Conservation (phyloP, 2,797 vertebrate genomes). For the Pipistrellus kuhlii region DNA sequence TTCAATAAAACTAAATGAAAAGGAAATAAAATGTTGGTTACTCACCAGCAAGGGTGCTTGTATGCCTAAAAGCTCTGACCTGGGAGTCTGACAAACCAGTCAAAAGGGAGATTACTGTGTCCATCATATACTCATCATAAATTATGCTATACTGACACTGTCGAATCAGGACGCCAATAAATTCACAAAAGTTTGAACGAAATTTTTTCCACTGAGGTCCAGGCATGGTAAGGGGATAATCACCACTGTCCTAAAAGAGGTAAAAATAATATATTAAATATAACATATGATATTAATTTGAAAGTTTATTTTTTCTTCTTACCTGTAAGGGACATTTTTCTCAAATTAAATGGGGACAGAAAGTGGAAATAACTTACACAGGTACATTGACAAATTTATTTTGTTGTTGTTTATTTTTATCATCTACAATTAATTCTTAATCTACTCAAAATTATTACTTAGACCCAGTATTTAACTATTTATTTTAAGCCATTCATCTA, state of each 20-base stretch:
- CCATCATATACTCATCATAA: slow-evolving; percentile 99
- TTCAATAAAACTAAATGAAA: not conserved
- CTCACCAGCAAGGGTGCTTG: slow-evolving; percentile 97
- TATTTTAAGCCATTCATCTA: not conserved
- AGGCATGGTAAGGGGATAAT: slow-evolving; percentile 99
- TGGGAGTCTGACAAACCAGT: slow-evolving; percentile 99
- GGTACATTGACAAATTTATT: not conserved
- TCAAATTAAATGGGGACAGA: slow-evolving; percentile 1
- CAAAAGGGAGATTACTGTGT: slow-evolving; percentile 98
- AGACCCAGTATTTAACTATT: slow-evolving; percentile 8
- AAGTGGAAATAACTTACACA: not conserved
- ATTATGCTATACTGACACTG: slow-evolving; percentile 99
- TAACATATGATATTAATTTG: not conserved
- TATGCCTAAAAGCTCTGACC: slow-evolving; percentile 99
- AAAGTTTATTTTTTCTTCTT: not conserved
- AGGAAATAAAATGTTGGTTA: slow-evolving; percentile 46
- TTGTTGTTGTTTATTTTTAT: slow-evolving; percentile 18
- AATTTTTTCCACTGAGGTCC: slow-evolving; percentile 99
- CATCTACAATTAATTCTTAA: not conserved
- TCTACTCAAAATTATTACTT: not conserved
- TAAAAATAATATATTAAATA: slow-evolving; percentile 69
- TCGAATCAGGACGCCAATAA: slow-evolving; percentile 97
- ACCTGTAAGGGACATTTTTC: not conserved
- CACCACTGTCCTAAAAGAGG: slow-evolving; percentile 94
- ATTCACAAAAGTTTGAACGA: slow-evolving; percentile 99